Conservation (phyloP, 2,797 vertebrate species). For the Chelonia mydas region DNA sequence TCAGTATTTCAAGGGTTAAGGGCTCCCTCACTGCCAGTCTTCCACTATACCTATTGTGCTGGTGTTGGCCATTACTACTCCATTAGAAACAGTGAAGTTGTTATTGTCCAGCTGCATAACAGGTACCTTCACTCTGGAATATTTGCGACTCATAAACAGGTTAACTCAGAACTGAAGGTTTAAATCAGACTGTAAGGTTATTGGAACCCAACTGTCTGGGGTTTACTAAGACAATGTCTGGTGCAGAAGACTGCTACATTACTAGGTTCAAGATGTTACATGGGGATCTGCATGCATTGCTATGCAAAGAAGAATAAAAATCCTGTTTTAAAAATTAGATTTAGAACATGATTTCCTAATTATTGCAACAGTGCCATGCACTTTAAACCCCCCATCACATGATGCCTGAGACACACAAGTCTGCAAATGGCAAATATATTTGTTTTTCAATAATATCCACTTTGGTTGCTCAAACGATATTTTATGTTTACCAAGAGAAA, state of each 20-base stretch:
- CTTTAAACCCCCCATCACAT: neutral
- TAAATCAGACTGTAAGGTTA: neutral
- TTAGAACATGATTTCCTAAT: neutral
- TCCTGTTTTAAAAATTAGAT: neutral
- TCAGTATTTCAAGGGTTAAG: neutral
- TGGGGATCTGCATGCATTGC: neutral
- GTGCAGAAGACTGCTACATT: neutral
- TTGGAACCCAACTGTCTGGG: neutral
- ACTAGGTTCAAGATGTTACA: neutral
- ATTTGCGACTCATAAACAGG: no score
- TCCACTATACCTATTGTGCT: neutral
- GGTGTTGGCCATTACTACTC: neutral
- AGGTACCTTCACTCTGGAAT: neutral
- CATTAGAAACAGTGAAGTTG: neutral
- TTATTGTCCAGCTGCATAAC: neutral
- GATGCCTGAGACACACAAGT: neutral
- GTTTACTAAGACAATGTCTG: neutral
- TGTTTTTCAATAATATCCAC: slow-evolving; percentile 4
- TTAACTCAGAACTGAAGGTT: neutral
- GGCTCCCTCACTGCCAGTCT: neutral
- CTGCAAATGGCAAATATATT: neutral
- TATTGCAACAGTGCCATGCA: neutral
- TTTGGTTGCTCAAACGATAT: neutral
- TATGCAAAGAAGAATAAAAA: neutral
- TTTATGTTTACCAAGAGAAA: slow-evolving; percentile 27